A percentile compares a stretch with the other conserved stretches of the same genome.
Conservation (phyloP, 2,797 vertebrate species). For the Dendrocincla fuliginosa region DNA sequence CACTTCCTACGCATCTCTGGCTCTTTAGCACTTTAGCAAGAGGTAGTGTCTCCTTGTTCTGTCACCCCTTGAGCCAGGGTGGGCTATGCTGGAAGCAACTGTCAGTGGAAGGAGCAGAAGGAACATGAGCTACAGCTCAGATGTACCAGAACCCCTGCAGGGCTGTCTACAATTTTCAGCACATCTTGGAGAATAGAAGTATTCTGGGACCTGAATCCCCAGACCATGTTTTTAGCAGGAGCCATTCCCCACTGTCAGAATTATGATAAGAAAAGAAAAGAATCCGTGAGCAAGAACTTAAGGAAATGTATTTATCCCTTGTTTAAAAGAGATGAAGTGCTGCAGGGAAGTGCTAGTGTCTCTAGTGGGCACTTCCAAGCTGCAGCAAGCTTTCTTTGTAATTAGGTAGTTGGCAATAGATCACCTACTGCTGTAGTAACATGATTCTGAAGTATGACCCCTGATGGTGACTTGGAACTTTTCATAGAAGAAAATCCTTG, state of each 20-base stretch:
- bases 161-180: neutral
- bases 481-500: neutral
- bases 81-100: neutral
- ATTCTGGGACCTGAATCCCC: neutral
- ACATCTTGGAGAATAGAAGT: neutral
- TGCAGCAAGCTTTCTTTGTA: neutral
- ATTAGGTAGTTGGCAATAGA: neutral
- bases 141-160: neutral
- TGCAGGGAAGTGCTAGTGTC: neutral
- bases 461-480: neutral
- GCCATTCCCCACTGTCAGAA: neutral
- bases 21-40: neutral
- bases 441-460: neutral
- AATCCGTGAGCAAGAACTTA: neutral
- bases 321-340: neutral
- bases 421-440: slow-evolving; percentile 13
- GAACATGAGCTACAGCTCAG: neutral
- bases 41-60: neutral
- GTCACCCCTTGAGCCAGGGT: too few species aligned
- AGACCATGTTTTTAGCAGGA: neutral
- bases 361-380: neutral
- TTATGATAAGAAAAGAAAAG: neutral
- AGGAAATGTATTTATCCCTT: neutral
- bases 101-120: neutral
- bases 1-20: neutral